Evolutionary conservation across 1,140 invertebrate genomes (phyloP).

Genomic region (Cephus cinctus): DNA sequence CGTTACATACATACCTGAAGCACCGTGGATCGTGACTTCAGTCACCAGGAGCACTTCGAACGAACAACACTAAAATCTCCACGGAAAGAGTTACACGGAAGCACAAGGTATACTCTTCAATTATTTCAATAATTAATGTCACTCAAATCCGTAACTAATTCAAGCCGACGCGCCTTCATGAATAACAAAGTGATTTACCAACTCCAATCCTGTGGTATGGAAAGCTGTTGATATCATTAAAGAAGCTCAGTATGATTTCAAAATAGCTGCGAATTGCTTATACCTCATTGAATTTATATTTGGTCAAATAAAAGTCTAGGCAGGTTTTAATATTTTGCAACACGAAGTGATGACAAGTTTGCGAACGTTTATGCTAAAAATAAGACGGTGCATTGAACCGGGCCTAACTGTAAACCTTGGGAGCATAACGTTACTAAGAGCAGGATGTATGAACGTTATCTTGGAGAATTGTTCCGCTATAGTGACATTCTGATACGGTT

Average conservation of each 20-base stretch:
- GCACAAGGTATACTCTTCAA: not conserved
- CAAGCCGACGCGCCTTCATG: too few relatives aligned
- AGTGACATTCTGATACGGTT: conserved; percentile 14
- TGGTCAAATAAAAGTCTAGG: not conserved
- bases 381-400: not conserved
- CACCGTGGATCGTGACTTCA: conserved; percentile 21
- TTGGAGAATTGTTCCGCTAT: conserved; percentile 42
- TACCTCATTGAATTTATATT: not conserved
- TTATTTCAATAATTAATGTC: not conserved
- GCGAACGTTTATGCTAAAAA: not conserved
- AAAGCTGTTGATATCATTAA: too few relatives aligned
- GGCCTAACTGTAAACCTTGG: conserved; percentile 45
- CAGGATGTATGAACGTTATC: conserved; percentile 24
- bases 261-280: not conserved
- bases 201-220: too few relatives aligned
- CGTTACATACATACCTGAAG: conserved; percentile 19
- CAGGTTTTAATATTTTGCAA: too few relatives aligned
- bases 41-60: conserved; percentile 31
- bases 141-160: not conserved
- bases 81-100: conserved; percentile 2
- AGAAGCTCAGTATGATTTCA: too few relatives aligned
- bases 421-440: conserved; percentile 31
- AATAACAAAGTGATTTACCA: too few relatives aligned
- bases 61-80: conserved; percentile 22
- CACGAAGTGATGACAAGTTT: not conserved